Conservation (phyloP, 2,888 invertebrate genomes). For the Gisinianus flammeolus region DNA sequence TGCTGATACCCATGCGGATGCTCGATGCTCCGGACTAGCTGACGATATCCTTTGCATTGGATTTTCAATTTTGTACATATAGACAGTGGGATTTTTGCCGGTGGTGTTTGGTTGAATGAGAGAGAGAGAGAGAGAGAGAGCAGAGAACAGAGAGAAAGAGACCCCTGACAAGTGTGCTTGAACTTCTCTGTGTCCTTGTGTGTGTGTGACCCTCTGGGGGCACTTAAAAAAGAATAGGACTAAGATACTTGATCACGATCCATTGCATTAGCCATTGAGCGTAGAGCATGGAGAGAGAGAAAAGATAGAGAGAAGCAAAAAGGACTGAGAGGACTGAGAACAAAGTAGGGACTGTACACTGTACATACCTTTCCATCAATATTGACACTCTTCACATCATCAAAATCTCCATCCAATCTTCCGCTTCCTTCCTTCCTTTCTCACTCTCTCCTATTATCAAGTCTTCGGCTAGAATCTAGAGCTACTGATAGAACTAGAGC, state of each 20-base stretch:
- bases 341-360: too few relatives aligned
- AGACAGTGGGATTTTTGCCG: background rate
- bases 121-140: background rate
- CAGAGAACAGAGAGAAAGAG: background rate
- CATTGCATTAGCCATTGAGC: conserved; percentile 28
- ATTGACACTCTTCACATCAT: conserved; percentile 34
- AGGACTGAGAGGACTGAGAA: too few relatives aligned
- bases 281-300: too few relatives aligned
- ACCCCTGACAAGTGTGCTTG: conserved; percentile 10
- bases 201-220: conserved; percentile 34
- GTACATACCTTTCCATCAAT: conserved; percentile 38
- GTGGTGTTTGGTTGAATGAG: background rate
- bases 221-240: conserved; percentile 29
- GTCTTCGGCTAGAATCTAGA: background rate
- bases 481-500: background rate
- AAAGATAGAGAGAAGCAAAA: too few relatives aligned
- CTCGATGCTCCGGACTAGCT: too few relatives aligned
- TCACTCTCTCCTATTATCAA: too few relatives aligned
- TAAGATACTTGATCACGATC: conserved; percentile 38
- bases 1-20: background rate
- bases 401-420: background rate
- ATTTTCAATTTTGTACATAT: background rate
- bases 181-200: background rate
- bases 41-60: too few relatives aligned
- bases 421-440: background rate